Base-by-base conservation (phyloP, 1,140 invertebrate genomes). In the Mercenaria mercenaria region DNA sequence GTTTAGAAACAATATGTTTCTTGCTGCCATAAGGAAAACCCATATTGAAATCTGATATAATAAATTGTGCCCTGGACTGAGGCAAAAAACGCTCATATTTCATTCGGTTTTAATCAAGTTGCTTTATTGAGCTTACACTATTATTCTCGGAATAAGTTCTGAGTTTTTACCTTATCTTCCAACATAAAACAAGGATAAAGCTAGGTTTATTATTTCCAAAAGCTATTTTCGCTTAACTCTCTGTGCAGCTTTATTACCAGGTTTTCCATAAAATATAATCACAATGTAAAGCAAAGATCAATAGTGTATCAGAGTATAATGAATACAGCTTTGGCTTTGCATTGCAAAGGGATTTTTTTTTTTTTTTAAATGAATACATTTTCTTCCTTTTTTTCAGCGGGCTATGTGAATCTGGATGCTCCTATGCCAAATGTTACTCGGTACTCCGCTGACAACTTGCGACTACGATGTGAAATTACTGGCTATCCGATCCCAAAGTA, bases 401-500 rank as follows among this genome's bases (percentile, higher is more conserved):
- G 91, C 41, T 86, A 91, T 80, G 84, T 93, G 15, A 74, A 87
- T 10, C 69, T 93, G 59, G 92, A 93, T 81, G 72, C 89, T 15
- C 81, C 32, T 1, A 93, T 97, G 91, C 94, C 93, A 20, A 98
- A 98, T 93, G 91, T 97, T 32, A 97, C 97, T 1, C 96, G 96
- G 90, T 97, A 97, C 89, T 95, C 96, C 15, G 97, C 97, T 4
- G 97, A 97, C 39, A 96, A 95, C 0, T 96, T 97, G 10, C 96
- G 97, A 88, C 96, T 98, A 91, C 94, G 96, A 52, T 98, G 98
- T 93, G 97, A 98, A 93, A 97, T 97, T 13, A 96, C 96, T 61
- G 97, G 97, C 10, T 96, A 96, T 34, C 97, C 97, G 56, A 96
- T 97, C 0, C 96, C 97, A 2, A 95, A 96, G 81, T 97, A 98